A percentile compares a stretch with the other conserved stretches of the same genome.
These are phyloP conservation scores for Papilio xuthus DNA, from an alignment of 1,140 invertebrate genomes.

Conservation along the genomic window DNA sequence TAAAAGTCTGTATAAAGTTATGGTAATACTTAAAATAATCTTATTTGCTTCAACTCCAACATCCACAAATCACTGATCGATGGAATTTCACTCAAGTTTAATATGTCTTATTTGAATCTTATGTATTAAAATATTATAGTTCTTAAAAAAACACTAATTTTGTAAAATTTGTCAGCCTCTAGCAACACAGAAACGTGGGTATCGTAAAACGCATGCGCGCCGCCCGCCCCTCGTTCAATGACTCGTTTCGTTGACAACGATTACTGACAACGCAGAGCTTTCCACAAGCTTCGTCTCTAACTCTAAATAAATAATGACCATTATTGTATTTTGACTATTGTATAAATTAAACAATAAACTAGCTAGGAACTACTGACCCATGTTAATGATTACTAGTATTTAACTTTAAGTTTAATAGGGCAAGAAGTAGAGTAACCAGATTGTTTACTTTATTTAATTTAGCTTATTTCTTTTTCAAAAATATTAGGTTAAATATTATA, in stretches of 20 bases:
- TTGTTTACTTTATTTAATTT: neutral
- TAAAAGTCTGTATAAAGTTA: no score
- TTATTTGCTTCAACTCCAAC: no score
- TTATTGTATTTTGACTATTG: conserved; percentile 12
- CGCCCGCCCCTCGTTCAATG: conserved; percentile 73
- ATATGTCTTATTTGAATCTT: neutral
- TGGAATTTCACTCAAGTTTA: no score
- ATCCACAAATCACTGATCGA: no score
- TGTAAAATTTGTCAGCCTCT: conserved; percentile 43
- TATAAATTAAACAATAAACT: conserved; percentile 19
- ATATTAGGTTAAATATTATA: neutral
- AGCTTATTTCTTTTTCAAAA: neutral
- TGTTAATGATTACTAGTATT: conserved; percentile 20
- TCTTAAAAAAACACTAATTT: conserved; percentile 25
- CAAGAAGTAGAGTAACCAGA: neutral
- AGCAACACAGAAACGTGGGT: conserved; percentile 54
- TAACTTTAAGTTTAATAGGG: conserved; percentile 8
- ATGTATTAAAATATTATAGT: neutral
- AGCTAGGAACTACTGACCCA: conserved; percentile 14
- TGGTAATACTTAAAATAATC: no score
- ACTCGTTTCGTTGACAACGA: conserved; percentile 52
- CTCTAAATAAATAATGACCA: conserved; percentile 31
- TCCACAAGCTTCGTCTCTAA: conserved; percentile 29
- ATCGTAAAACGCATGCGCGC: conserved; percentile 59
- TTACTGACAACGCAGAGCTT: conserved; percentile 36